Percentiles rank a stretch among this genome's conserved stretches.
Conservation (phyloP, 1,140 invertebrate species). For the Drosophila simulans region DNA sequence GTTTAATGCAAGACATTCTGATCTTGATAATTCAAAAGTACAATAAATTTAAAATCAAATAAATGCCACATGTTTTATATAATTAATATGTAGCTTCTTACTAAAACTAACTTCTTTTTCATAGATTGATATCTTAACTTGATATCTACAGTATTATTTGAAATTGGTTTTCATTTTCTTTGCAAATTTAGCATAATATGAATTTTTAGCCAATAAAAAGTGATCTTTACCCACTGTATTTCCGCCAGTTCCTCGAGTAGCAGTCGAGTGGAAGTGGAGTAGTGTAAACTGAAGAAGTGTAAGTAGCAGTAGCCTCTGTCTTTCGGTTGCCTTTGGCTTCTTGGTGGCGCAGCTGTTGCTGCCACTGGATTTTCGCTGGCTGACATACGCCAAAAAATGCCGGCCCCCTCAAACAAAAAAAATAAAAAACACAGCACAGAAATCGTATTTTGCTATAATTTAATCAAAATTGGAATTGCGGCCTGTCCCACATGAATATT, state of each 20-base stretch:
- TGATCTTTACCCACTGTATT: slow-evolving; percentile 14
- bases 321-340: slow-evolving; percentile 19
- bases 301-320: slow-evolving; percentile 55
- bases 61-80: no score
- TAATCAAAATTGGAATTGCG: slow-evolving; percentile 56
- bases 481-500: slow-evolving; percentile 26
- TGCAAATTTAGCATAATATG: no score
- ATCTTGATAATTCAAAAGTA: no score
- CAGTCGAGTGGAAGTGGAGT: slow-evolving; percentile 41
- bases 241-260: slow-evolving; percentile 22
- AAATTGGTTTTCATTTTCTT: no score
- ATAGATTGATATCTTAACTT: no score
- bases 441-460: slow-evolving; percentile 45
- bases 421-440: not conserved
- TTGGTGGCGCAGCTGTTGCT: slow-evolving; percentile 20
- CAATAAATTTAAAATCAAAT: no score
- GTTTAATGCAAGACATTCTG: no score
- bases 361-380: slow-evolving; percentile 24
- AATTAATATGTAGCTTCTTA: no score
- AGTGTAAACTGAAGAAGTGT: slow-evolving; percentile 36
- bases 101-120: no score
- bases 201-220: not conserved
- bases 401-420: slow-evolving; percentile 1
- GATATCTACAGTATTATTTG: not conserved
- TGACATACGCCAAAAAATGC: slow-evolving; percentile 59